phyloP scores from a whole-genome alignment of 2,888 invertebrate species.

The Ormyrus labotus region DNA sequence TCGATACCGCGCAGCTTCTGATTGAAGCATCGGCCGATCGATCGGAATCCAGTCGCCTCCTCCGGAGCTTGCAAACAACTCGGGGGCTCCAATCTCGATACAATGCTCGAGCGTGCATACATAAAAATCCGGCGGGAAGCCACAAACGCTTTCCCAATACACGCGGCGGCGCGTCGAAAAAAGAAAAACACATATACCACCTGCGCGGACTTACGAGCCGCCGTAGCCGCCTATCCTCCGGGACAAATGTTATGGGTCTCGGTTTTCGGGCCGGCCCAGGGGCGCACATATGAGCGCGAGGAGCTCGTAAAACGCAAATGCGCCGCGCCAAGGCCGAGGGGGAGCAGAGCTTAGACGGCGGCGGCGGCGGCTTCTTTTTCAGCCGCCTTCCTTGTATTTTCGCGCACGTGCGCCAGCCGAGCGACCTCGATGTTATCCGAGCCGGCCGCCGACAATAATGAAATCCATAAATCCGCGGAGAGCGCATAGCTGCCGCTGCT shows the following conservation, averaged over 20 bases:
- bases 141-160: constrained; percentile 52
- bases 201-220: constrained; percentile 13
- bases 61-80: not conserved
- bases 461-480: constrained; percentile 83
- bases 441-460: constrained; percentile 81
- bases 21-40: constrained; percentile 41
- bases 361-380: constrained; percentile 50
- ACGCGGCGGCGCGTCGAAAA: not conserved
- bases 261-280: not conserved
- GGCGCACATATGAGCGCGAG: too few relatives aligned
- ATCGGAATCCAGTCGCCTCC: constrained; percentile 21
- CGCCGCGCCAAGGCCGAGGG: constrained; percentile 42
- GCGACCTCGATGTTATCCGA: constrained; percentile 76
- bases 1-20: constrained; percentile 35
- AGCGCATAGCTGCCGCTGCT: constrained; percentile 60
- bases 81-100: constrained; percentile 2
- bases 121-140: constrained; percentile 39
- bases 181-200: not conserved
- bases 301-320: constrained; percentile 74
- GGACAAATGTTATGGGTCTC: constrained; percentile 25
- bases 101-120: constrained; percentile 20
- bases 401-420: constrained; percentile 50
- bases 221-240: not conserved
- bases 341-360: constrained; percentile 42
- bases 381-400: constrained; percentile 51